These are phyloP conservation scores for Torymus texanus DNA, from an alignment of 2,888 invertebrate species.

Conservation along the genomic window DNA sequence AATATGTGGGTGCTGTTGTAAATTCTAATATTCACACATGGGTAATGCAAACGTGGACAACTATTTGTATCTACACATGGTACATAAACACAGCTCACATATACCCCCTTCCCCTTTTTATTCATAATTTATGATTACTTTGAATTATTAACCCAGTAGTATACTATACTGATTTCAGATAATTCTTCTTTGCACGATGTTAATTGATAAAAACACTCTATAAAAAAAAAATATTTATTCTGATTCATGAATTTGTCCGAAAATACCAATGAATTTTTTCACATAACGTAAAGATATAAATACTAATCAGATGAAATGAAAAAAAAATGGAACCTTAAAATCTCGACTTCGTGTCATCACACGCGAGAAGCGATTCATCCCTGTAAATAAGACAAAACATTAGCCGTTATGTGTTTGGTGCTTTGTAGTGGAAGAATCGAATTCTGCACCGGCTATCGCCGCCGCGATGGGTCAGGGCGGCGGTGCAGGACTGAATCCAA, in stretches of 20 bases:
- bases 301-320: conserved; percentile 18
- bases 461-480: conserved; percentile 60
- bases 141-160: conserved; percentile 31
- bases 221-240: neutral
- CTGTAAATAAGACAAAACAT: conserved; percentile 64
- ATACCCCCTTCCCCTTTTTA: conserved; percentile 1
- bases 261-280: neutral
- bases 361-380: conserved; percentile 22
- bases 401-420: conserved; percentile 61
- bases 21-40: conserved; percentile 3
- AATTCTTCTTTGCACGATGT: conserved; percentile 29
- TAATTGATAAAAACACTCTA: conserved; percentile 7
- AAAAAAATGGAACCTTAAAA: conserved; percentile 19
- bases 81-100: conserved; percentile 17
- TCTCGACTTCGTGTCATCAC: conserved; percentile 4
- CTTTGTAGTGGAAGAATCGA: conserved; percentile 74
- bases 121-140: conserved; percentile 2
- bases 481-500: conserved; percentile 66
- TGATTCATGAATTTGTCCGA: neutral
- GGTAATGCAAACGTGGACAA: neutral
- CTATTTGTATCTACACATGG: conserved; percentile 19
- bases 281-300: neutral
- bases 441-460: conserved; percentile 72
- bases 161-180: conserved; percentile 11
- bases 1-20: conserved; percentile 26